Conservation (phyloP, 2,888 invertebrate genomes). For the Thera britannica region DNA sequence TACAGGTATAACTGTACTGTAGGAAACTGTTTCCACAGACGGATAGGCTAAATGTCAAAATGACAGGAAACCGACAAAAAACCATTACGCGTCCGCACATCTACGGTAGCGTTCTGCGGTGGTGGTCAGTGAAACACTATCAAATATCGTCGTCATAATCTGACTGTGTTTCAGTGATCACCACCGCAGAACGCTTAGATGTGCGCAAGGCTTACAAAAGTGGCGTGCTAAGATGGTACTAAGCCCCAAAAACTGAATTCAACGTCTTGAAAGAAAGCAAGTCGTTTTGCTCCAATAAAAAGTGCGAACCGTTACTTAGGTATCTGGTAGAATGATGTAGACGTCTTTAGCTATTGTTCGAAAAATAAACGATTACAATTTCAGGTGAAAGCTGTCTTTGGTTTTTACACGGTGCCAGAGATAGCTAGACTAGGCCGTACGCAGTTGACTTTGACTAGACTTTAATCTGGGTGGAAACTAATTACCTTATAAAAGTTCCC, state of each 20-base stretch:
- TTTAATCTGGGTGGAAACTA: background rate
- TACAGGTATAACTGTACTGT: too few relatives aligned
- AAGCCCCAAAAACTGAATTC: slow-evolving; percentile 21
- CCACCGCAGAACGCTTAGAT: too few relatives aligned
- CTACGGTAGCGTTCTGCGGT: too few relatives aligned
- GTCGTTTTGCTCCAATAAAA: slow-evolving; percentile 76
- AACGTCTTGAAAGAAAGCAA: slow-evolving; percentile 65
- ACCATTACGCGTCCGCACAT: background rate
- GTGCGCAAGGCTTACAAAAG: slow-evolving; percentile 10
- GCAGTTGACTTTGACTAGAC: background rate
- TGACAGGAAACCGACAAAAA: slow-evolving; percentile 33
- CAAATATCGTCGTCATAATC: too few relatives aligned
- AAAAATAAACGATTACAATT: slow-evolving; percentile 44
- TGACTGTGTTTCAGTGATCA: too few relatives aligned
- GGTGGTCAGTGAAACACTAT: too few relatives aligned
- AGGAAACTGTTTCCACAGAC: slow-evolving; percentile 9
- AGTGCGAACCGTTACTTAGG: slow-evolving; percentile 62
- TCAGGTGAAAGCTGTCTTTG: slow-evolving; percentile 36
- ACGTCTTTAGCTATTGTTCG: slow-evolving; percentile 33
- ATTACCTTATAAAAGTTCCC: too few relatives aligned
- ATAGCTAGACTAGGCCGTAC: background rate
- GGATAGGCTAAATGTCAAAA: slow-evolving; percentile 10
- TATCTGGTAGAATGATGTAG: slow-evolving; percentile 35
- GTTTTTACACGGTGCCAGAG: slow-evolving; percentile 3
- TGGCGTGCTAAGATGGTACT: slow-evolving; percentile 17